Conservation (phyloP, 2,797 vertebrate genomes). For the Bucorvus abyssinicus region DNA sequence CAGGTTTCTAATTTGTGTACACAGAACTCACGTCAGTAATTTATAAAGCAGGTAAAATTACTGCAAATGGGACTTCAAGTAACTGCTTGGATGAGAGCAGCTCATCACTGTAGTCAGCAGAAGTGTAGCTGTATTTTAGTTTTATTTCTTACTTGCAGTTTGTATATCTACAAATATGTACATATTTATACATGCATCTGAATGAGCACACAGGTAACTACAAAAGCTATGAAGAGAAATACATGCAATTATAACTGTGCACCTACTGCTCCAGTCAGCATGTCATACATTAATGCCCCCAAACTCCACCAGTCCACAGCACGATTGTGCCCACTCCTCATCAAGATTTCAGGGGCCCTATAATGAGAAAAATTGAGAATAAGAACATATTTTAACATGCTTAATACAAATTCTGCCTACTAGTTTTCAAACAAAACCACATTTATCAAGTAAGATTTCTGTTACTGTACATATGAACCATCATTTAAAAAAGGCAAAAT, state of each 20-base stretch:
- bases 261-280: slow-evolving; percentile 99
- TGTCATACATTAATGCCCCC: slow-evolving; percentile 99
- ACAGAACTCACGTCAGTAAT: neutral
- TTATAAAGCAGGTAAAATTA: neutral
- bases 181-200: neutral
- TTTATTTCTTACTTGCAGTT: neutral
- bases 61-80: neutral
- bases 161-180: neutral
- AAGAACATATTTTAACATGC: neutral
- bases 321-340: slow-evolving; percentile 98
- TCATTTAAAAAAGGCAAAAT: slow-evolving; percentile 56
- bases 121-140: neutral
- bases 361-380: slow-evolving; percentile 44
- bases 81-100: neutral
- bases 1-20: neutral
- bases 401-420: neutral
- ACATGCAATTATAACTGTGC: slow-evolving; percentile 71
- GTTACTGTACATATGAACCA: slow-evolving; percentile 8
- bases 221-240: slow-evolving; percentile 20
- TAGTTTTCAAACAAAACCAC: slow-evolving; percentile 16
- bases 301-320: slow-evolving; percentile 99
- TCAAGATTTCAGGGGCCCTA: slow-evolving; percentile 98
- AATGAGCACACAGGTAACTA: neutral
- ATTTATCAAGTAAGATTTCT: neutral
- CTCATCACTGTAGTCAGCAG: neutral